Conservation (phyloP, 2,797 vertebrate genomes). For the Gallinago nigripennis region DNA sequence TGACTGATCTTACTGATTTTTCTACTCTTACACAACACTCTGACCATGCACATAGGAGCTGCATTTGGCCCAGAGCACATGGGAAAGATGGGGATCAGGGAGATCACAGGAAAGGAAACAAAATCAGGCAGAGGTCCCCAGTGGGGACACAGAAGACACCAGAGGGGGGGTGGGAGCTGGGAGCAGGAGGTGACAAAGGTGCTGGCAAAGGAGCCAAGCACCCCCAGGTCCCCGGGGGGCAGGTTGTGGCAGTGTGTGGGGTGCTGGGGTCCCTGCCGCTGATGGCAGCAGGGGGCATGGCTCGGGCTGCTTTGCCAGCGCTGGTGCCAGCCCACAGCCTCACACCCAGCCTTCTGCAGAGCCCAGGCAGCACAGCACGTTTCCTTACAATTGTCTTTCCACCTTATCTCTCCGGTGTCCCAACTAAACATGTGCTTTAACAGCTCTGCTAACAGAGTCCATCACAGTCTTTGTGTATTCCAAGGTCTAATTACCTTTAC, state of each 20-base stretch:
- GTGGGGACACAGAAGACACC: accelerated
- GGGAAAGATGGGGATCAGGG: neutral
- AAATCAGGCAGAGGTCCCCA: accelerated
- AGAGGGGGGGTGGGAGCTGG: neutral
- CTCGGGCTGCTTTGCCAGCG: no score
- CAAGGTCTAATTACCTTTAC: neutral
- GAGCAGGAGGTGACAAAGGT: neutral
- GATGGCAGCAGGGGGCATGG: neutral
- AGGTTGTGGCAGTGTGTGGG: neutral
- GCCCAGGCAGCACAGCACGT: neutral
- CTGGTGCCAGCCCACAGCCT: neutral
- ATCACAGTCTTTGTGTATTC: neutral
- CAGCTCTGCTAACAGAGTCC: neutral
- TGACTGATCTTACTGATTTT: neutral
- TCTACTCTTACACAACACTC: neutral
- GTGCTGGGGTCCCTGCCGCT: neutral
- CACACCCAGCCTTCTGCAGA: neutral
- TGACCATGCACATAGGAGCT: accelerated
- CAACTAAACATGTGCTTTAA: neutral
- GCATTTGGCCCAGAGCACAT: neutral
- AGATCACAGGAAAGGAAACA: neutral
- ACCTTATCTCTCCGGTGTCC: neutral
- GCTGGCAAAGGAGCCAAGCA: neutral
- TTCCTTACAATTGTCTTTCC: neutral
- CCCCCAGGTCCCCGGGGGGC: accelerated